Conservation (phyloP, 2,797 vertebrate genomes). For the Coccyzus lansbergi region DNA sequence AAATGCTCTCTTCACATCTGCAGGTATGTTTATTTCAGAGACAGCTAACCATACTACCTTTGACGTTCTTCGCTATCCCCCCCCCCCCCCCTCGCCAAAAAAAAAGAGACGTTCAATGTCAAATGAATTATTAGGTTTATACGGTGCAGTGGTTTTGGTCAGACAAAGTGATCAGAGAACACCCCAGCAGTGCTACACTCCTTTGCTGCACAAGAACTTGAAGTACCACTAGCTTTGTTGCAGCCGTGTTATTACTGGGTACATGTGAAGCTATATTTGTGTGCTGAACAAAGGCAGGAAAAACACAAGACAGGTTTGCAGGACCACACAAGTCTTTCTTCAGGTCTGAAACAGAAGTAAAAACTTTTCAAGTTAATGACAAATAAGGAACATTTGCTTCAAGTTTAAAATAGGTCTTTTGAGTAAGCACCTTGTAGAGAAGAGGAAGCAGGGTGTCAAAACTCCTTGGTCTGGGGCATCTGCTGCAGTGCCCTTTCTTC, state of each 20-base stretch:
- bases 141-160: neutral
- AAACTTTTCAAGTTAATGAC: neutral
- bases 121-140: neutral
- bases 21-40: neutral
- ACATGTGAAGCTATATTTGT: neutral
- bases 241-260: neutral
- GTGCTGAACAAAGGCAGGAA: neutral
- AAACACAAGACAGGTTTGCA: neutral
- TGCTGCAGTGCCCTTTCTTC: neutral
- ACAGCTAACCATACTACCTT: neutral
- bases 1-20: neutral
- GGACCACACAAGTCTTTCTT: neutral
- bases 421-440: neutral
- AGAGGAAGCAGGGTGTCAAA: neutral
- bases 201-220: fast-evolving
- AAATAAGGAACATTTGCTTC: neutral
- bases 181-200: neutral
- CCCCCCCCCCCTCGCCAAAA: too few relatives aligned
- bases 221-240: neutral
- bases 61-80: neutral
- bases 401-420: neutral
- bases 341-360: neutral
- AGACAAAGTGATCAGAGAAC: neutral
- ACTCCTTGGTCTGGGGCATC: neutral
- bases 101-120: neutral